Base-by-base conservation (phyloP, 2,797 vertebrate genomes). In the Platalea minor region DNA sequence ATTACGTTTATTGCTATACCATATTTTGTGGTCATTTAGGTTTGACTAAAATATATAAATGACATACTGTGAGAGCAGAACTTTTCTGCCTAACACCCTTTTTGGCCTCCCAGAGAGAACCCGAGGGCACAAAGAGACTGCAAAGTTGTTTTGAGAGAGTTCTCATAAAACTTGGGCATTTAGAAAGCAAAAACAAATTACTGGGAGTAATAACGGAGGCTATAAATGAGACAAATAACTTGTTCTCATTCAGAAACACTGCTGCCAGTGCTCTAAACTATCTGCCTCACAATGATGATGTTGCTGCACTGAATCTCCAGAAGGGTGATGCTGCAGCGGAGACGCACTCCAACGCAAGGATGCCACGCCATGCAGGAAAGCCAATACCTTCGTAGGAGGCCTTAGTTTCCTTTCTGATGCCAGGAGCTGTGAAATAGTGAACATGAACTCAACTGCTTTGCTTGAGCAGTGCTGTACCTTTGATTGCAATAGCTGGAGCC, bases 171-270 rank as follows among this genome's bases (percentile, higher is more conserved):
- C 91, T 77, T 2, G 23, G 83, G 59, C 72, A n/a, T 85, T 88
- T 85, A 80, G 78, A 95, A 93, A 76, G 80, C 72, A 91, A 84
- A 81, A 91, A 7, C 76, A 95, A 93, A 97, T 95, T 95, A 95
- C 87, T 61, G 76, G 46, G 73, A 94, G 76, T 59, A 91, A 78
- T 91, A 94, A 88, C 12, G 26, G 39, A 94, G 54, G 43, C 89
- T 68, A 81, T 95, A 94, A 96, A 94, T 93, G 92, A 96, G 89
- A 83, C 39, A 91, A 89, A 67, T 57, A 92, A 88, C 77, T 94
- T 56, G 70, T 33, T 85, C 89, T 81, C 59, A 72, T 86, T 95
- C 82, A 91, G 80, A 91, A 92, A 77, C 78, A n/a, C 75, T 81
- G 72, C 41, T 21, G 31, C 68, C 59, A 67, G 24, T 70, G 85